Base-by-base conservation (phyloP, 1,140 invertebrate genomes). In the Psilanteris sp. region DNA sequence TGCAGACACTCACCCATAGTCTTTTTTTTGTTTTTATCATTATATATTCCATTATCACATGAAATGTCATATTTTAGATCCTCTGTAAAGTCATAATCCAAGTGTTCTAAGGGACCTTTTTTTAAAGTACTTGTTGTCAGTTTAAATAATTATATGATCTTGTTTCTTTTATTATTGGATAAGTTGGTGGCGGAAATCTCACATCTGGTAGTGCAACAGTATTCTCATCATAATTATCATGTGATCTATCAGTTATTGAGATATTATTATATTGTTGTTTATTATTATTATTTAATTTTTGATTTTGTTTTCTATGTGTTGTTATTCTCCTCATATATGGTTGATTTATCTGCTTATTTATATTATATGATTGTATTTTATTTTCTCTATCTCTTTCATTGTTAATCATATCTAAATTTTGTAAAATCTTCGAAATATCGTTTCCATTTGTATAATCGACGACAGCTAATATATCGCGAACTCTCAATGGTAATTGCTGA, bases 401-500 rank as follows among this genome's bases (percentile, higher is more conserved):
- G 14, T 20, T 37, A 0, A 29, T 7, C n/a, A n/a, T n/a, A 29
- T 61, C 57, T 8, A 61, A 10, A 14, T 61, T 46, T 18, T 29
- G 22, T 7, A 61, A 29, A 10, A 48, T 31, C n/a, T 29, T 11
- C 7, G 57, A 24, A 13, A 61, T 61, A 20, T 14, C 14, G 15
- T 1, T 14, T 0, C 1, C 43, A 48, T 37, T 29, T 1, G 29
- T 1, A n/a, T 15, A 48, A 9, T 61, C 57, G 11, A 61, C 15
- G 0, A 48, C 41, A 1, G 46, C 11, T 4, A 52, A 27, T n/a
- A 54, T 32, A 24, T 66, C 46, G 1, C 61, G 44, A 8, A 66
- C 15, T 39, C 61, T 18, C 3, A 43, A n/a, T 0, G 61, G 61
- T 0, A 66, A n/a, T 34, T 66, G 61, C 10, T 66, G 61, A 8